Base-by-base conservation (phyloP, 2,888 invertebrate genomes). In the Sicus ferrugineus region DNA sequence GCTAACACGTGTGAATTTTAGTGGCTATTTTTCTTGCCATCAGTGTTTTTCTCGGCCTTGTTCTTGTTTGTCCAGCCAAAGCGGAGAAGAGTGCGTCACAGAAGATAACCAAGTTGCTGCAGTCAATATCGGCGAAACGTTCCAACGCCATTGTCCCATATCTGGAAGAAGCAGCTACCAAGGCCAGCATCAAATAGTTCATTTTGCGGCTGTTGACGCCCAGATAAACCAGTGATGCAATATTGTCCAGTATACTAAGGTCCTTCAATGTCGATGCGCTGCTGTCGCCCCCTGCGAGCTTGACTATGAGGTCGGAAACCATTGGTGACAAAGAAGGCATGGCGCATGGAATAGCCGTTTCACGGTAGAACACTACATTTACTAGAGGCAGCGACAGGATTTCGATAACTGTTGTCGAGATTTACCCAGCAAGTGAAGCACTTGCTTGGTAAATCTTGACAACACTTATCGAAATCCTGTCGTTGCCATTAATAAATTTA, bases 271-370 rank as follows among this genome's bases (percentile, higher is more conserved):
- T 75, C 0, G 74, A 73, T 23, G 77, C 78, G 4, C 74, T 70
- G 5, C 54, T 74, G 28, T 80, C 70, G 16, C 73, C 76, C 3
- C 65, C 69, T 28, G 69, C 70, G 30, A 76, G 62, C 26, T 77
- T 77, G 28, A 73, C 71, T 9, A 72, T 16, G n/a, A 82, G 2
- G 65, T 81, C 81, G 23, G 77, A 80, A 14, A 66, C 70, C 21
- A 82, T 66, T 0, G 81, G 82, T 74, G 23, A 81, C 48, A 46
- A 82, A 81, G 3, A 76, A 71, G 0, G 74, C 75, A 68, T 81
- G 81, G 0, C 80, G 78, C 72, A 78, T 46, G 9, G 82, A 82
- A 72, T n/a, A n/a, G n/a, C n/a, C n/a, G n/a, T n/a, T n/a, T n/a
- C n/a, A n/a, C n/a, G n/a, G n/a, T n/a, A n/a, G n/a, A n/a, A n/a